Percentiles rank a stretch among this genome's conserved stretches.
Evolutionary conservation across 2,797 vertebrate species (phyloP).

Genomic region (Columba guinea): DNA sequence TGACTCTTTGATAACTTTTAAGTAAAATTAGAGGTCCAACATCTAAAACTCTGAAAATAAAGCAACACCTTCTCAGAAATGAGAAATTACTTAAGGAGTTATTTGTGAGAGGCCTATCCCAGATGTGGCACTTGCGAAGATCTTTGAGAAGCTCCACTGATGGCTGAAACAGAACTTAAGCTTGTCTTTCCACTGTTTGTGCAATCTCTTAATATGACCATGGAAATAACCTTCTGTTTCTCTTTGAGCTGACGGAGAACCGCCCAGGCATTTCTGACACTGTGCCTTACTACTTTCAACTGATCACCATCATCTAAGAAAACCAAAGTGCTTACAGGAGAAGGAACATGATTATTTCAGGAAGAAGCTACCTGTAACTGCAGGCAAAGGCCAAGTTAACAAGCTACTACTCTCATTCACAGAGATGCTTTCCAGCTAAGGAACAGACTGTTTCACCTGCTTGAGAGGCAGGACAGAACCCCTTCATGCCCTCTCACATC

Average conservation of each 20-base stretch:
- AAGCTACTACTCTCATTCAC: not conserved
- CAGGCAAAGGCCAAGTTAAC: not conserved
- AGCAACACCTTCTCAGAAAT: not conserved
- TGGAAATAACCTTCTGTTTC: not conserved
- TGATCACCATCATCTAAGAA: not conserved
- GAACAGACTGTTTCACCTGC: not conserved
- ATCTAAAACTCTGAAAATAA: not conserved
- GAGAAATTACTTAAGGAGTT: not conserved
- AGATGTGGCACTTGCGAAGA: not conserved
- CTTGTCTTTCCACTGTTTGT: not conserved
- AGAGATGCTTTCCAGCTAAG: not conserved
- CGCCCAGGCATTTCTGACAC: not conserved
- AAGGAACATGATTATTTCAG: not conserved
- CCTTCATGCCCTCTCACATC: not conserved
- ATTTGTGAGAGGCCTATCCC: not conserved
- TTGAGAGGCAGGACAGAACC: not conserved
- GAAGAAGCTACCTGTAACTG: not conserved
- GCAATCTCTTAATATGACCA: not conserved
- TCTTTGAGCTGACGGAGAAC: not conserved
- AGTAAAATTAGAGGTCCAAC: not conserved
- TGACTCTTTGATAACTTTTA: not conserved
- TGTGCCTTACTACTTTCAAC: not conserved
- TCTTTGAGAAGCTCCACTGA: not conserved
- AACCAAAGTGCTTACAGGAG: not conserved
- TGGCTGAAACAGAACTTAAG: not conserved